A percentile compares a stretch with the other conserved stretches of the same genome.
These are phyloP conservation scores for Folsomia candida DNA, from an alignment of 2,888 invertebrate genomes.

Conservation along the genomic window DNA sequence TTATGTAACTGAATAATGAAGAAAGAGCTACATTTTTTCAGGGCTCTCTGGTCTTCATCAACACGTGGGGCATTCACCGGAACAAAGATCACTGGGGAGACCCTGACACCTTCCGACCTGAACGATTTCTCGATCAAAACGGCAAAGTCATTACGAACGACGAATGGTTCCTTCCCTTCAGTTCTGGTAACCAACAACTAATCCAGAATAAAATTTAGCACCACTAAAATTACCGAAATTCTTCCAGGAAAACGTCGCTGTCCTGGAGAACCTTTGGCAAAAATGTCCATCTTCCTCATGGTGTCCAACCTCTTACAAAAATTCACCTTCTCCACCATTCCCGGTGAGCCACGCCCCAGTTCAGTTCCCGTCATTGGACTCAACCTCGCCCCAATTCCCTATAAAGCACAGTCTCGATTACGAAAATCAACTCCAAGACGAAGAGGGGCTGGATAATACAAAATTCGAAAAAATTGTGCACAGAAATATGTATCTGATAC, in stretches of 20 bases:
- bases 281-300: conserved; percentile 32
- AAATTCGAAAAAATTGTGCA: too few relatives aligned
- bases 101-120: conserved; percentile 24
- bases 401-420: conserved; percentile 14
- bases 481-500: too few relatives aligned
- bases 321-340: conserved; percentile 24
- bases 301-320: conserved; percentile 32
- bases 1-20: too few relatives aligned
- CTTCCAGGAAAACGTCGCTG: too few relatives aligned
- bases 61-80: conserved; percentile 39
- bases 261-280: conserved; percentile 37
- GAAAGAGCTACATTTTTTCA: too few relatives aligned
- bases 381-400: conserved; percentile 32
- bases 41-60: conserved; percentile 35
- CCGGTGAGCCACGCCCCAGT: conserved; percentile 22
- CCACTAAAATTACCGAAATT: too few relatives aligned
- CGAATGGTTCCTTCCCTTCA: conserved; percentile 38
- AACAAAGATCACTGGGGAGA: conserved; percentile 34
- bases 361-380: conserved; percentile 34
- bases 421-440: too few relatives aligned
- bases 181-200: conserved; percentile 38
- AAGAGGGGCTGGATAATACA: too few relatives aligned
- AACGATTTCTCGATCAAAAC: conserved; percentile 14
- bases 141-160: conserved; percentile 31
- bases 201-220: too few relatives aligned